These are phyloP conservation scores for Neuroterus valhalla DNA, from an alignment of 1,140 invertebrate genomes.

Conservation along the genomic window DNA sequence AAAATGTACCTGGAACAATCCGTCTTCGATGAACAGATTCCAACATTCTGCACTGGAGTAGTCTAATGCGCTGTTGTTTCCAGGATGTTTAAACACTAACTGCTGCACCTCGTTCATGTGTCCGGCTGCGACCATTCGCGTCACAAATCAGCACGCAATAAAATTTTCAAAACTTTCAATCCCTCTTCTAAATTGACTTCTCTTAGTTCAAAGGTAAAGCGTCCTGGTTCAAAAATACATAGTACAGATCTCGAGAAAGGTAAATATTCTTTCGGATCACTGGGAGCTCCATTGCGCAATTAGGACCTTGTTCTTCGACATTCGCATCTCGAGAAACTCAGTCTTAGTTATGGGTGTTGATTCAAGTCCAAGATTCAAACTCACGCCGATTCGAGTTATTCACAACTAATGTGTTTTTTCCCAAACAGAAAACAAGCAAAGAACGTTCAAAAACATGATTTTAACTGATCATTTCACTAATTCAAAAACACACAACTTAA, in stretches of 20 bases:
- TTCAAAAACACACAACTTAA: no score
- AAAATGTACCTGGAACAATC: constrained; percentile 66
- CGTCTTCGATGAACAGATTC: constrained; percentile 67
- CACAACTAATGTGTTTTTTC: no score
- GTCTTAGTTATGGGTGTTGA: no score
- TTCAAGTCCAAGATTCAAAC: constrained; percentile 4
- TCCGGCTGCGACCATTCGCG: constrained; percentile 20
- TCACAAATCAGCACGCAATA: background rate
- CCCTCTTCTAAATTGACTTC: background rate
- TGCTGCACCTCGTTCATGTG: constrained; percentile 70
- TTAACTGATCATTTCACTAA: no score
- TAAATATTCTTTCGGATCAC: constrained; percentile 17
- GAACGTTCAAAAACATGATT: no score
- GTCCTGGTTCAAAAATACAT: background rate
- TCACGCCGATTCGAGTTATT: background rate
- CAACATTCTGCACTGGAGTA: constrained; percentile 64
- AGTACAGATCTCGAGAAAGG: constrained; percentile 30
- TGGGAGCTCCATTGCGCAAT: constrained; percentile 42
- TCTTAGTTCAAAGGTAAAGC: background rate
- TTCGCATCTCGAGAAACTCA: constrained; percentile 41
- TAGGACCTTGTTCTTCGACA: constrained; percentile 40
- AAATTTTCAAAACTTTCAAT: background rate
- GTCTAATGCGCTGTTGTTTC: constrained; percentile 38
- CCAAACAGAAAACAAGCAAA: no score
- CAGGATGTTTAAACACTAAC: constrained; percentile 54